A percentile compares a stretch with the other conserved stretches of the same genome.
These are phyloP conservation scores for Pseudococcus jackbeardsleyi DNA, from an alignment of 2,888 invertebrate genomes.

Conservation along the genomic window DNA sequence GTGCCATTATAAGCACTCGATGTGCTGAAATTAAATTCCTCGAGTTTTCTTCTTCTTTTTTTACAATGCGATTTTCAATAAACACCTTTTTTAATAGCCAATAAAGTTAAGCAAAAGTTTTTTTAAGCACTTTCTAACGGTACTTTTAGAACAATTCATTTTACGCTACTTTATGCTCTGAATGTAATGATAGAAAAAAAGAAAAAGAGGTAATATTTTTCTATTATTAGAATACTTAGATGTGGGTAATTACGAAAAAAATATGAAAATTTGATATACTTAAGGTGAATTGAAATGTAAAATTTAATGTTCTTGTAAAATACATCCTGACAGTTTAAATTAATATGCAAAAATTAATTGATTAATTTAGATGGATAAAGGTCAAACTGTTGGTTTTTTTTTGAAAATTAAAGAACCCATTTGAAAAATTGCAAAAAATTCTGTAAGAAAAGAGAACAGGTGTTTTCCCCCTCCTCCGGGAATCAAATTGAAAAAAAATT, in stretches of 20 bases:
- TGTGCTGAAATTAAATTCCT: neutral
- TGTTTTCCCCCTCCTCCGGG: too few relatives aligned
- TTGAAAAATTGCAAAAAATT: too few relatives aligned
- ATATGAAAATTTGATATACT: neutral
- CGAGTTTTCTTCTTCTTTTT: neutral
- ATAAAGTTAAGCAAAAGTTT: conserved; percentile 46
- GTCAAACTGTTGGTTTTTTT: too few relatives aligned
- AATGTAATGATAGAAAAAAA: conserved; percentile 16
- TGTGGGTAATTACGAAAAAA: conserved; percentile 11
- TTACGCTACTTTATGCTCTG: conserved; percentile 51
- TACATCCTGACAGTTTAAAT: too few relatives aligned
- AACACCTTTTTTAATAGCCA: conserved; percentile 14
- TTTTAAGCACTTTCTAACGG: conserved; percentile 45
- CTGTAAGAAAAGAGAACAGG: too few relatives aligned
- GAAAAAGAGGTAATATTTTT: conserved; percentile 41
- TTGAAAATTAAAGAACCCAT: too few relatives aligned
- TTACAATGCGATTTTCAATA: conserved; percentile 36
- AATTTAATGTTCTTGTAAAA: too few relatives aligned
- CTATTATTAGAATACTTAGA: neutral
- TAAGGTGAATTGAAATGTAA: too few relatives aligned
- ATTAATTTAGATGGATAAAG: too few relatives aligned
- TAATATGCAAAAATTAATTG: too few relatives aligned
- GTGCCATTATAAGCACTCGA: conserved; percentile 19
- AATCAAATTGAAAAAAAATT: too few relatives aligned
- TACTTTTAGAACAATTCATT: conserved; percentile 49